Evolutionary conservation across 2,113 vertebrate species (phyloP).

Genomic region (Dendropsophus ebraccatus): DNA sequence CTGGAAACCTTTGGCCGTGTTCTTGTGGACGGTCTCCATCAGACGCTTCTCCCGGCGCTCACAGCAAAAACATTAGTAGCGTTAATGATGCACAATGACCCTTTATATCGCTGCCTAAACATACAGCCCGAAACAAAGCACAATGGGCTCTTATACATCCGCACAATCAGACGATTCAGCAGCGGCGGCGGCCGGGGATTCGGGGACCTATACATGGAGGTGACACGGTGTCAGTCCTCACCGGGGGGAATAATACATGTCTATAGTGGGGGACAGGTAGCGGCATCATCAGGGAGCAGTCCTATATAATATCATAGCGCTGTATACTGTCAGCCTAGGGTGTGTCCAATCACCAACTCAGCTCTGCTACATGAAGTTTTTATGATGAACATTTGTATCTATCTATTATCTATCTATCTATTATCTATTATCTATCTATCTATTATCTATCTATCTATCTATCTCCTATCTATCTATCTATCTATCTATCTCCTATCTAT

Average conservation of each 20-base stretch:
- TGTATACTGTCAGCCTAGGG: too few relatives aligned
- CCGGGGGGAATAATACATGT: not conserved
- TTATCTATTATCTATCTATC: too few relatives aligned
- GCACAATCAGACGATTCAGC: constrained; percentile 3
- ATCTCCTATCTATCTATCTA: too few relatives aligned
- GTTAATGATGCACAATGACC: not conserved
- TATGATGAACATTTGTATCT: too few relatives aligned
- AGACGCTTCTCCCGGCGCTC: not conserved
- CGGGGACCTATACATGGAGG: not conserved
- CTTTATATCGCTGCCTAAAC: not conserved
- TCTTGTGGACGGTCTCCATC: not conserved
- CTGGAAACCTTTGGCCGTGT: not conserved
- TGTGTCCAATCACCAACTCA: too few relatives aligned
- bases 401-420: too few relatives aligned
- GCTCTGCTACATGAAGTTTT: too few relatives aligned
- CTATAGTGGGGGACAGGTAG: too few relatives aligned
- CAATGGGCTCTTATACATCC: not conserved
- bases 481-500: too few relatives aligned
- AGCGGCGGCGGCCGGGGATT: not conserved
- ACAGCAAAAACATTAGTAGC: not conserved
- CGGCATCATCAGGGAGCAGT: too few relatives aligned
- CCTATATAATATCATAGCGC: too few relatives aligned
- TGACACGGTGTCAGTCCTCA: not conserved
- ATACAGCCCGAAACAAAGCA: constrained; percentile 1
- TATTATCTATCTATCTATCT: too few relatives aligned